Evolutionary conservation across 1,140 invertebrate species (phyloP).

Genomic region (Latrodectus geometricus): DNA sequence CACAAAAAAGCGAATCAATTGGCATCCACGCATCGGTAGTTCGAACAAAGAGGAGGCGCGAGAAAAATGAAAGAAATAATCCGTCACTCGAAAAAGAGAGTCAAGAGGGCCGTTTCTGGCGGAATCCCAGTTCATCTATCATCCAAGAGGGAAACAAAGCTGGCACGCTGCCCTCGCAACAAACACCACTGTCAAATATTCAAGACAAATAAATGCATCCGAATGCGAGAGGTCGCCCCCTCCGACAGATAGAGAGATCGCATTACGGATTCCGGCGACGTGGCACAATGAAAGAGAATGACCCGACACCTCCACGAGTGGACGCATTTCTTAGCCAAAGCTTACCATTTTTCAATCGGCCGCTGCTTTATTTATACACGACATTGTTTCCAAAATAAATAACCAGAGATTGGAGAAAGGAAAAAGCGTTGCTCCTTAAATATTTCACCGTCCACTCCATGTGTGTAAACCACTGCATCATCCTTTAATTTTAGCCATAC

Average conservation of each 20-base stretch:
- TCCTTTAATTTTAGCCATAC: too few species aligned
- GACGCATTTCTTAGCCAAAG: conserved; percentile 42
- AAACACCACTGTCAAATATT: conserved; percentile 60
- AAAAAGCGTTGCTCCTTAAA: too few species aligned
- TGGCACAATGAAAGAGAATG: conserved; percentile 50
- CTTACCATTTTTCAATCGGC: conserved; percentile 55
- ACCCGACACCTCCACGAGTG: conserved; percentile 44
- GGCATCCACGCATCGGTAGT: conserved; percentile 19
- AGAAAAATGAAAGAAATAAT: conserved; percentile 30
- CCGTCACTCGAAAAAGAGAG: conserved; percentile 51
- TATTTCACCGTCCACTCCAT: too few species aligned
- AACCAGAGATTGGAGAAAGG: too few species aligned
- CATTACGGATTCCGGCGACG: conserved; percentile 59
- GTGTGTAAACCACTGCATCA: too few species aligned
- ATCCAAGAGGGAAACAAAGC: conserved; percentile 28
- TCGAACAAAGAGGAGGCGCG: conserved; percentile 15
- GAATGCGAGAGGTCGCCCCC: conserved; percentile 47
- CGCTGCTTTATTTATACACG: conserved; percentile 49
- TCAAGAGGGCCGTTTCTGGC: conserved; percentile 56
- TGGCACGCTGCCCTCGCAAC: conserved; percentile 55
- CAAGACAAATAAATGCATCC: conserved; percentile 60
- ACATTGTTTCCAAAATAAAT: conserved; percentile 21
- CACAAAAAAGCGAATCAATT: neutral
- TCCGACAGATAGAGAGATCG: conserved; percentile 57
- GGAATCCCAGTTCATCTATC: conserved; percentile 56